Percentiles rank a stretch among this genome's conserved stretches.
These are phyloP conservation scores for Cryptoblepharus egeriae DNA, from an alignment of 2,797 vertebrate species.

Conservation along the genomic window DNA sequence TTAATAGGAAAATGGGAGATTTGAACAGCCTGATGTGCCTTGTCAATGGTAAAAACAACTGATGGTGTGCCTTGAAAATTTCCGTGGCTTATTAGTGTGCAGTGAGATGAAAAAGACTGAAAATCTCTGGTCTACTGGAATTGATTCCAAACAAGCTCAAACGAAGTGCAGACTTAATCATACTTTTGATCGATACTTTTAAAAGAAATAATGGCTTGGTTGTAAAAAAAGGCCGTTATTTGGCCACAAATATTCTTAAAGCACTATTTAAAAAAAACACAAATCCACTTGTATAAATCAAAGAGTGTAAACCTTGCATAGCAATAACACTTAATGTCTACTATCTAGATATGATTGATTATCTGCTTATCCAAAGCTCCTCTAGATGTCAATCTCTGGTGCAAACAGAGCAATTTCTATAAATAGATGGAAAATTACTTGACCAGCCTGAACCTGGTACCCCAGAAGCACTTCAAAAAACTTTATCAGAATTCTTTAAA, in stretches of 20 bases:
- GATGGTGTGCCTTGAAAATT: no score
- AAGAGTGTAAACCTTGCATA: constrained; percentile 63
- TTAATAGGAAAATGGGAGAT: no score
- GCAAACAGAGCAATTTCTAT: constrained; percentile 52
- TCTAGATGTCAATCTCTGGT: constrained; percentile 43
- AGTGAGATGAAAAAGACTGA: no score
- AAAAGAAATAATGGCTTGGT: constrained; percentile 57
- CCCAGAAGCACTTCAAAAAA: constrained; percentile 27
- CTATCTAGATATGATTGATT: constrained; percentile 62
- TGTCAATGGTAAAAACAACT: no score
- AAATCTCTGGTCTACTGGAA: constrained; percentile 7
- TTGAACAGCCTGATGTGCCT: no score
- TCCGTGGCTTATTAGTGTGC: no score
- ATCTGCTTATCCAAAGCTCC: constrained; percentile 54
- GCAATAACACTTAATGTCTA: constrained; percentile 64
- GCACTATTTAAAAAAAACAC: constrained; percentile 67
- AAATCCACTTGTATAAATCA: constrained; percentile 62
- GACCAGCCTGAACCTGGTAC: constrained; percentile 33
- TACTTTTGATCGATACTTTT: constrained; percentile 42
- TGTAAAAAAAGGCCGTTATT: constrained; percentile 69
- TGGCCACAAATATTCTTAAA: constrained; percentile 66
- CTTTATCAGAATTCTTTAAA: neutral
- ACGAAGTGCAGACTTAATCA: constrained; percentile 58
- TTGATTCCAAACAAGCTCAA: constrained; percentile 43
- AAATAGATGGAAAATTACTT: constrained; percentile 46